Base-by-base conservation (phyloP, 2,888 invertebrate genomes). In the Rugalucina vietnamica region DNA sequence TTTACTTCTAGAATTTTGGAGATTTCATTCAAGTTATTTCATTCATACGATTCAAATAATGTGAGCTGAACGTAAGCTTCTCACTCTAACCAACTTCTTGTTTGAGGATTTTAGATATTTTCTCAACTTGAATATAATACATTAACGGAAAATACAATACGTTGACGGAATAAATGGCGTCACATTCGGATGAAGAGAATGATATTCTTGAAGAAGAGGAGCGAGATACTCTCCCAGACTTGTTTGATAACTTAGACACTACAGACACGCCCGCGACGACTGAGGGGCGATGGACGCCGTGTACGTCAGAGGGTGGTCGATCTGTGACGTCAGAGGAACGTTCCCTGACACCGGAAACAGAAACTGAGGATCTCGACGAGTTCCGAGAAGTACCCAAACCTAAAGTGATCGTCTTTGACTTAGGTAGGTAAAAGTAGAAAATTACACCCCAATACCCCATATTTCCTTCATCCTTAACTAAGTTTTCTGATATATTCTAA, bases 321-420 rank as follows among this genome's bases (percentile, higher is more conserved):
- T 75, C 75, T 12, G 76, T 77, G 54, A 88, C 84, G 73, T 88
- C 88, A n/a, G 88, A 88, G n/a, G 88, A 88, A 43, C 79, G 85
- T 1, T 88, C 88, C 10, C 71, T 84, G n/a, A 84, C 88, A 12
- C 76, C 85, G 37, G 73, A 80, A 43, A 74, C 82, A 34, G 84
- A 84, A 27, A 36, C 81, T 5, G 87, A 85, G 37, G 87, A 87
- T n/a, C 37, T 86, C 4, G 88, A 88, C 10, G 85, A 85, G 29
- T 72, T 85, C 12, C 78, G 82, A 72, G 84, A 88, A 54, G 79
- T 82, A 10, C 88, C 87, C 29, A 89, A 86, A 82, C 91, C 91
- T 1, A 90, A 88, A 86, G 81, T 90, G 37, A 89, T 91, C 34
- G 90, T 89, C 71, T 91, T 91, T 69, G 91, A 91, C 76, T 80